Evolutionary conservation across 2,888 invertebrate genomes (phyloP).

Genomic region (Tortrix viridana): DNA sequence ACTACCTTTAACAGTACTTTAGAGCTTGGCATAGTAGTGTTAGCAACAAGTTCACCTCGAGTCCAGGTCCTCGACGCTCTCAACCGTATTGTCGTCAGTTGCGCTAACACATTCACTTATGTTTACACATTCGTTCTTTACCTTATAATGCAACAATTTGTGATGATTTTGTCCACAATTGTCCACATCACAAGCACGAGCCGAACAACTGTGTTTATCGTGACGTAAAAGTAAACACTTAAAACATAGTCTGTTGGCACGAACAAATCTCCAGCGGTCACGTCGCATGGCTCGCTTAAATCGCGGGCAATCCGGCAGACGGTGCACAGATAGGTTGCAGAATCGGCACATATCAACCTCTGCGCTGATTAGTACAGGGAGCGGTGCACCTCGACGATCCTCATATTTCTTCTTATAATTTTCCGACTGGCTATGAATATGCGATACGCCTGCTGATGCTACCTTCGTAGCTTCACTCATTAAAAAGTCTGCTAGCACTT

Average conservation of each 20-base stretch:
- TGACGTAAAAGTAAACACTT: background rate
- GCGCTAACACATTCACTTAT: background rate
- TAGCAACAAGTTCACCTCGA: no score
- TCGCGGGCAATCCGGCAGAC: slow-evolving; percentile 2
- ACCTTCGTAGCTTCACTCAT: background rate
- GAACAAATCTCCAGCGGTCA: background rate
- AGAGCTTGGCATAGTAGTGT: no score
- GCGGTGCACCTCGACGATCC: background rate
- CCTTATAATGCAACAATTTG: background rate
- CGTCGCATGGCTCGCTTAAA: background rate
- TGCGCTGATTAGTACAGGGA: background rate
- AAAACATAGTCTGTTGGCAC: background rate
- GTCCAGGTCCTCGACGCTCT: no score
- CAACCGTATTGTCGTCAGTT: background rate
- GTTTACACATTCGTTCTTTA: background rate
- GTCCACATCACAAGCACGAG: background rate
- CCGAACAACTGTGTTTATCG: background rate
- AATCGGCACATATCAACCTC: background rate
- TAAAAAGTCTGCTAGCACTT: background rate
- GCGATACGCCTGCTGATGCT: background rate
- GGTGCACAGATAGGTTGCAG: slow-evolving; percentile 1
- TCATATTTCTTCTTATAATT: background rate
- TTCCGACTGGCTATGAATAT: background rate
- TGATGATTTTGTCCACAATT: background rate
- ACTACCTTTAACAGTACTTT: slow-evolving; percentile 41